Evolutionary conservation across 1,140 invertebrate genomes (phyloP), one percentile per base, ranked within the genome.

Genomic region (Ephestia elutella): DNA sequence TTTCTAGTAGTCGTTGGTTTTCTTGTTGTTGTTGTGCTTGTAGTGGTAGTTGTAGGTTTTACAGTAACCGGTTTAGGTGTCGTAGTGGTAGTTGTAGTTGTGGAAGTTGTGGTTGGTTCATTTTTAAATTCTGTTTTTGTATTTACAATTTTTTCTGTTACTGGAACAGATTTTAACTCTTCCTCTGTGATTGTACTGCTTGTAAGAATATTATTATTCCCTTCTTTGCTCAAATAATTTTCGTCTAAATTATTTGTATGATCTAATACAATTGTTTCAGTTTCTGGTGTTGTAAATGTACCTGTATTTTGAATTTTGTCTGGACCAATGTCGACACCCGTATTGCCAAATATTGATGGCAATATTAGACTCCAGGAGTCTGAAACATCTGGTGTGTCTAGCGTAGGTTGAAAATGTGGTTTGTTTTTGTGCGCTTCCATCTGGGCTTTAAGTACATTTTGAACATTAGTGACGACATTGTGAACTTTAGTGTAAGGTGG

Each of bases 301-400:
- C 79, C 82, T 25, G 89, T 86, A 35, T 15, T 35, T 13, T 53
- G 35, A 32, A 76, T 73, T 71, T 90, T 91, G 70, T 91, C 90
- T 2, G 90, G 90, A n/a, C 90, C 84, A 38, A 91, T 90, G 50
- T 92, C 91, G n/a, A 89, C 86, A 9, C 91, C 92, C 7, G 92
- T 91, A 66, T 93, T 93, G 0, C 93, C 93, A 74, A 95, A 93
- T 64, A 95, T 93, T 0, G 93, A 92, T 0, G 94, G 94, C 53
- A 96, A 84, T 60, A 96, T 94, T 58, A 93, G 92, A 56, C 92
- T 94, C 95, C 95, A 96, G n/a, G 93, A 90, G 70, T 93, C 84
- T 56, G 93, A 91, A 60, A 94, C 90, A 81, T 95, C 91, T 48
- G 93, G 92, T 4, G 92, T 93, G 70, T 93, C 92, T 13, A 93